Base-by-base conservation (phyloP, 2,113 vertebrate genomes). In the Phasianus colchicus region DNA sequence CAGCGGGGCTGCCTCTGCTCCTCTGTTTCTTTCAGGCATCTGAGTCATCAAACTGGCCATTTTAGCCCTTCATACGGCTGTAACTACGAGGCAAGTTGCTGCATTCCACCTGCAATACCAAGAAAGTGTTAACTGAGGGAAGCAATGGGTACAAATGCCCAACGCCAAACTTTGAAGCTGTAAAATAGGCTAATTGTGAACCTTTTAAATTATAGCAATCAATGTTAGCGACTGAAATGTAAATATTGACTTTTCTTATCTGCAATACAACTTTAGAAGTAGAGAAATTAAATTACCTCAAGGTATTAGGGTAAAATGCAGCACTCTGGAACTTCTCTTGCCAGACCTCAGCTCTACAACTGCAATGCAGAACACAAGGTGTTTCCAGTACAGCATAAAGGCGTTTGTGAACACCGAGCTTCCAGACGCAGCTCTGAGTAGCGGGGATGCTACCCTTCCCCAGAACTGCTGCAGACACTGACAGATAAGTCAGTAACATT, bases 81-180 rank as follows among this genome's bases (percentile, higher is more conserved):
- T 21, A 12, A 21, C 11, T 19, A 13, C 0, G 0, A 48, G 13
- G 0, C 1, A 22, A 40, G 14, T 2, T 5, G 54, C 61, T 17
- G 20, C 0, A 40, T 4, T 42, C n/a, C 54, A 24, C 54, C 79
- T 34, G n/a, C 7, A n/a, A 80, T 1, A 38, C 7, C 11, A 30
- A 30, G 15, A 15, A 52, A 52, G 30, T 1, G 2, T 11, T 7
- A 77, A 8, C 4, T 0, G 8, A 65, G 9, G 17, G 66, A 74
- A 83, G 32, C 2, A 0, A 0, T 1, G 67, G 60, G 24, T 19
- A n/a, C 38, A 22, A 80, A 81, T 2, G 54, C 65, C 84, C 66
- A 6, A 83, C 18, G 97, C 54, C 16, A 54, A 94, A 84, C 52
- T 54, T 16, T 21, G 24, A 9, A 55, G 21, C 20, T 29, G 36